Evolutionary conservation across 2,888 invertebrate genomes (phyloP), one percentile per base, ranked within the genome.

Genomic region (Scaeva pyrastri): DNA sequence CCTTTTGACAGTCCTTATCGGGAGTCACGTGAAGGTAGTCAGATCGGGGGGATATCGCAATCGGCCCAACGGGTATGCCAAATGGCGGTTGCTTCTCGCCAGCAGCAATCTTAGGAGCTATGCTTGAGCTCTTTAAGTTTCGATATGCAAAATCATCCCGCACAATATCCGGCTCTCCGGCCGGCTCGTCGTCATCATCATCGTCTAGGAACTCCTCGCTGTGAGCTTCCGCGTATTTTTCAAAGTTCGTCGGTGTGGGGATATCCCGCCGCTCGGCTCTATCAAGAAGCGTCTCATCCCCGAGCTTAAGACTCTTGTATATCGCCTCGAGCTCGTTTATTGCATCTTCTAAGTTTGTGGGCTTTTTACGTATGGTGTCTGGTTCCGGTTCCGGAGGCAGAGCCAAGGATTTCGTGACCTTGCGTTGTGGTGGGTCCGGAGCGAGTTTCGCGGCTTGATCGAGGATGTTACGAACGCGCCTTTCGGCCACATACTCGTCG

Each of bases 301-400:
- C 96, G 68, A 97, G 93, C n/a, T 96, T 95, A 76, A 98, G 94
- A 89, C 97, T 97, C 89, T 97, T 96, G 90, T 97, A 97, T 90
- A 98, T 97, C n/a, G 96, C 96, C 93, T 98, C 98, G 74, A 98
- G 92, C 92, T 98, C 98, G 89, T 96, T 96, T 26, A 98, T 94
- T 71, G 98, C 98, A 90, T 98, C 97, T 90, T 97, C 97, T 48
- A 97, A 93, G 91, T 97, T 97, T 16, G 95, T 95, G 2, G 96
- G 96, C 91, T 96, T 96, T 76, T 92, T 92, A 58, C 91, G 91
- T 19, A 90, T 90, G 21, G 89, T 90, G 16, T 90, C 93, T 88
- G 8, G 5, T 31, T 93, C 93, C 90, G 89, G 66, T 76, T 89
- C 83, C 2, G 90, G 88, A 0, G 89, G 88, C 55, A 84, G 16